Evolutionary conservation across 2,797 vertebrate species (phyloP).

Genomic region (Sphaeramia orbicularis): DNA sequence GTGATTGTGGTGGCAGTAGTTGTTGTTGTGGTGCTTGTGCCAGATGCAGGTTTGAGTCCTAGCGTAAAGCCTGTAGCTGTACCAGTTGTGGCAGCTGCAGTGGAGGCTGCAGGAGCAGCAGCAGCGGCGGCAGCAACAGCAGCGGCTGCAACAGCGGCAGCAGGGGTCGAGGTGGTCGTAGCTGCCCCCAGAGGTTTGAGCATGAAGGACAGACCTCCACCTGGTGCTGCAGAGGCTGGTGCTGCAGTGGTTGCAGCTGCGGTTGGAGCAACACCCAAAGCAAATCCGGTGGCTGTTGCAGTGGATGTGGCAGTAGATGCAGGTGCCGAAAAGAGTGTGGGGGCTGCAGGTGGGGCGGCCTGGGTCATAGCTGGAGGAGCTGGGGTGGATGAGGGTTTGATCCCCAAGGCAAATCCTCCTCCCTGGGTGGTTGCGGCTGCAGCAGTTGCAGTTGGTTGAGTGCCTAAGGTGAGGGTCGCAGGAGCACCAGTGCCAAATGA

Average conservation of each 20-base stretch:
- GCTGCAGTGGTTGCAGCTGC: constrained; percentile 47
- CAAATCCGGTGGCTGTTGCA: constrained; percentile 69
- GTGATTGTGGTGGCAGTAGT: constrained; percentile 34
- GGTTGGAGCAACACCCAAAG: constrained; percentile 41
- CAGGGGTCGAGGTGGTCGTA: constrained; percentile 30
- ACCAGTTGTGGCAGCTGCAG: constrained; percentile 55
- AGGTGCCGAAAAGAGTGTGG: constrained; percentile 83
- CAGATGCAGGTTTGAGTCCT: constrained; percentile 74
- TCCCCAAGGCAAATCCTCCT: constrained; percentile 82
- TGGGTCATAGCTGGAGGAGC: constrained; percentile 67
- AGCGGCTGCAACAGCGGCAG: constrained; percentile 35
- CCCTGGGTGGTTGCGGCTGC: constrained; percentile 55
- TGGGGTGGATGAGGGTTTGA: constrained; percentile 86
- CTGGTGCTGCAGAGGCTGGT: constrained; percentile 54
- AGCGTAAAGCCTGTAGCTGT: constrained; percentile 71
- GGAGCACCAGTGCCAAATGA: constrained; percentile 68
- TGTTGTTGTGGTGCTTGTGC: constrained; percentile 30
- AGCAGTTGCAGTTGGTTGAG: constrained; percentile 40
- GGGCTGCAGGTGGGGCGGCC: constrained; percentile 33
- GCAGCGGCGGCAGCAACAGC: constrained; percentile 54
- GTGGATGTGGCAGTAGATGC: constrained; percentile 54
- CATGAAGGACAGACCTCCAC: constrained; percentile 68
- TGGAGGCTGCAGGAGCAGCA: constrained; percentile 36
- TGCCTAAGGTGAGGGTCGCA: constrained; percentile 76
- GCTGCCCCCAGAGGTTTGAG: constrained; percentile 81